phyloP scores from a whole-genome alignment of 2,113 vertebrate species.

The Mixornis gularis region DNA sequence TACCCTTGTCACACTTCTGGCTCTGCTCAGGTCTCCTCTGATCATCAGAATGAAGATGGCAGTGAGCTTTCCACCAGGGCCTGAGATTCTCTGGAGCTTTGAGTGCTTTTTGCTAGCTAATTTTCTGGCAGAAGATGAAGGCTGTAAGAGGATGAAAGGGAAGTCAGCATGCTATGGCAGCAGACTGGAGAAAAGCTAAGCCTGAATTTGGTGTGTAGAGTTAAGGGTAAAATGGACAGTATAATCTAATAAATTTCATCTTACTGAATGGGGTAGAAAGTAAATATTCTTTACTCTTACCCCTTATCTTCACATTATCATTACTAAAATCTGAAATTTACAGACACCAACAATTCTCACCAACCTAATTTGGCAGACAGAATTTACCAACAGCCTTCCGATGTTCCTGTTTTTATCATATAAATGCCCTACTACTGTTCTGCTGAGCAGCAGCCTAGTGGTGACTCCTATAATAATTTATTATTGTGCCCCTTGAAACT shows the following conservation, averaged over 20 bases:
- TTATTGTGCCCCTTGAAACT: not conserved
- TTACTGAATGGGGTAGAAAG: not conserved
- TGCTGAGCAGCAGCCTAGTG: not conserved
- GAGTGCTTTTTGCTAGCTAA: not conserved
- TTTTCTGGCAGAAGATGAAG: not conserved
- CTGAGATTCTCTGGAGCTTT: not conserved
- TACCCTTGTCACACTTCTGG: not conserved
- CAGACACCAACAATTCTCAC: not conserved
- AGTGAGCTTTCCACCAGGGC: not conserved
- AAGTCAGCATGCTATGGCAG: not conserved
- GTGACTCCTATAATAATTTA: not conserved
- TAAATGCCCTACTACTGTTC: not conserved
- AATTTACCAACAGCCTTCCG: not conserved
- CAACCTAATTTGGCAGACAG: not conserved
- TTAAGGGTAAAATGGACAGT: not conserved
- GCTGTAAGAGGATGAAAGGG: not conserved
- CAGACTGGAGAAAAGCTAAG: not conserved
- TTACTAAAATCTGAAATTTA: not conserved
- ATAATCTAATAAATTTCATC: not conserved
- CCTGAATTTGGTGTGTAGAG: not conserved
- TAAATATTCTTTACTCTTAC: not conserved
- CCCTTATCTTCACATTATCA: not conserved
- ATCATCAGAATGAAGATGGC: not conserved
- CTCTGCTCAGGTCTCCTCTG: not conserved
- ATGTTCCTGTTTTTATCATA: not conserved